Conservation (phyloP, 2,113 vertebrate species). For the Pollachius pollachius region DNA sequence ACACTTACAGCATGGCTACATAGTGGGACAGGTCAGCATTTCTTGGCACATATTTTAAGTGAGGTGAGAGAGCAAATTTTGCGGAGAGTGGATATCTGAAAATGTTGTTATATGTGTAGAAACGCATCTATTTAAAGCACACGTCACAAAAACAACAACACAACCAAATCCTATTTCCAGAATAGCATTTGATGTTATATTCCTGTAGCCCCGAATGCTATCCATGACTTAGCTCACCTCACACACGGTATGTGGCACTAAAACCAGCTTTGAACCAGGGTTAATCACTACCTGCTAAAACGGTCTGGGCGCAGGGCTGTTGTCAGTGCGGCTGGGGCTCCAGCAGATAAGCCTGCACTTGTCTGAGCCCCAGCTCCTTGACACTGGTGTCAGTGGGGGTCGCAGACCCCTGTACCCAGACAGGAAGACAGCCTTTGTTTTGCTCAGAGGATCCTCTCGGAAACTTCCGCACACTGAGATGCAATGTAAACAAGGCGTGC, state of each 20-base stretch:
- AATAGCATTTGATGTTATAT: too few relatives aligned
- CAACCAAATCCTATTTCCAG: too few relatives aligned
- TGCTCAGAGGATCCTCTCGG: slow-evolving; percentile 16
- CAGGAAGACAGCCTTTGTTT: slow-evolving; percentile 29
- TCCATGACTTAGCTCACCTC: background rate
- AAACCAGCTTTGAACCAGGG: background rate
- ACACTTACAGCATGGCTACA: too few relatives aligned
- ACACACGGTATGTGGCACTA: background rate
- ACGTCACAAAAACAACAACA: too few relatives aligned
- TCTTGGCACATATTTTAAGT: too few relatives aligned
- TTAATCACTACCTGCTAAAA: background rate
- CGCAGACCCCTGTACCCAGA: slow-evolving; percentile 19
- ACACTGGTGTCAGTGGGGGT: too few relatives aligned
- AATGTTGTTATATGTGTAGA: too few relatives aligned
- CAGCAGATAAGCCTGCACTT: slow-evolving; percentile 21
- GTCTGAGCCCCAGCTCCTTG: slow-evolving; percentile 1
- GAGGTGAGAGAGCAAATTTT: too few relatives aligned
- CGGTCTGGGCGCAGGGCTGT: background rate
- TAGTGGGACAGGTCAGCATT: too few relatives aligned
- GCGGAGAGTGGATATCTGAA: too few relatives aligned
- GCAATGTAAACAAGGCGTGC: slow-evolving; percentile 28
- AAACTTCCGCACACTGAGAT: slow-evolving; percentile 17
- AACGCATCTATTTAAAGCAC: too few relatives aligned
- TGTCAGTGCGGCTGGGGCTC: background rate
- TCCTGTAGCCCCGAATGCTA: too few relatives aligned